A percentile compares a stretch with the other conserved stretches of the same genome.
Conservation (phyloP, 2,113 vertebrate species). For the Sinocyclocheilus maitianheensis region DNA sequence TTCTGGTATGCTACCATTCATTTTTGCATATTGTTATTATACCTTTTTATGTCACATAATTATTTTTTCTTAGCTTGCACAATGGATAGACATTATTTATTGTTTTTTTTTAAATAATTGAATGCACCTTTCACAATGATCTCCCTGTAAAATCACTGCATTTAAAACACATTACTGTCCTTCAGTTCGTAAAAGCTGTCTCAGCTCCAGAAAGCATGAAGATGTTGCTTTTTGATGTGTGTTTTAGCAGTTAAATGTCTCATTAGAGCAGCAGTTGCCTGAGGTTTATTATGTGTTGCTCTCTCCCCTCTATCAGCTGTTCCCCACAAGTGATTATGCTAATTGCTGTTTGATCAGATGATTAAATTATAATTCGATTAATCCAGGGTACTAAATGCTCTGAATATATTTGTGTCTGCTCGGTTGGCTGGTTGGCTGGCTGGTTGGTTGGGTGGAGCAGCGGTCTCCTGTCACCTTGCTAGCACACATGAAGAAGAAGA, state of each 20-base stretch:
- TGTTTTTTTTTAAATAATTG: neutral
- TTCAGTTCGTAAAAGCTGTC: conserved; percentile 37
- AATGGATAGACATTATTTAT: neutral
- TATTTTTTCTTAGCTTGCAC: neutral
- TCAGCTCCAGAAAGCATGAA: conserved; percentile 58
- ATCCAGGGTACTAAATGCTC: conserved; percentile 83
- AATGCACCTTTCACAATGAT: neutral
- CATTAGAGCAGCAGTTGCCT: conserved; percentile 73
- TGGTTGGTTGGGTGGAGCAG: conserved; percentile 62
- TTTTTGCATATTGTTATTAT: neutral
- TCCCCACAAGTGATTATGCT: conserved; percentile 89
- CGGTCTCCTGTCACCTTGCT: conserved; percentile 57
- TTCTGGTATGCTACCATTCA: neutral
- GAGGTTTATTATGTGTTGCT: conserved; percentile 78
- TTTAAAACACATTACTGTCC: conserved; percentile 5
- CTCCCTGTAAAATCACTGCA: neutral
- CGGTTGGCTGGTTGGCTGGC: conserved; percentile 69
- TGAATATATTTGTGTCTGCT: conserved; percentile 81
- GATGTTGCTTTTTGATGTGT: conserved; percentile 68
- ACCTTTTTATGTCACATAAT: neutral
- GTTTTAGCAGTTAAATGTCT: conserved; percentile 73
- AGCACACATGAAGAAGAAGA: conserved; percentile 47
- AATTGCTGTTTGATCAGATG: conserved; percentile 96
- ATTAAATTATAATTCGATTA: conserved; percentile 91
- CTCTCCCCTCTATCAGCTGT: conserved; percentile 77